Evolutionary conservation across 2,888 invertebrate species (phyloP).

Genomic region (Ariolimax columbianus): DNA sequence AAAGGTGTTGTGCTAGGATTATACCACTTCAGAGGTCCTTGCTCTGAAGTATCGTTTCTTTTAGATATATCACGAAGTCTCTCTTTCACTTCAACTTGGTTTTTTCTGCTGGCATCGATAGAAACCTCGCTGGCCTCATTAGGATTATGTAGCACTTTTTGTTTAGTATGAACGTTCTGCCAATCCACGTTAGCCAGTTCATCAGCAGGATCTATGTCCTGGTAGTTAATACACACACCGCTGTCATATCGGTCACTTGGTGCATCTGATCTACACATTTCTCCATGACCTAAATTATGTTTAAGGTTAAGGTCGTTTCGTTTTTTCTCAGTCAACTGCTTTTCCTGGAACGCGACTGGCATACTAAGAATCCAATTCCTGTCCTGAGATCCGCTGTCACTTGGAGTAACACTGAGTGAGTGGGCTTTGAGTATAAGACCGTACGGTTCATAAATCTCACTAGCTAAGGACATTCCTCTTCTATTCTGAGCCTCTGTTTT

Average conservation of each 20-base stretch:
- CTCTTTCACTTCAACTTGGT: too few relatives aligned
- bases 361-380: not conserved
- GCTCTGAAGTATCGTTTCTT: not conserved
- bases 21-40: conserved; percentile 8
- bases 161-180: not conserved
- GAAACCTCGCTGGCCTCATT: not conserved
- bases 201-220: not conserved
- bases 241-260: not conserved
- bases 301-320: not conserved
- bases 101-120: not conserved
- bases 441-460: conserved; percentile 21
- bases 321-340: not conserved
- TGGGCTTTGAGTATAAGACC: not conserved
- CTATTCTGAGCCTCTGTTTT: not conserved
- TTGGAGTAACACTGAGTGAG: not conserved
- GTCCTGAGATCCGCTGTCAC: not conserved
- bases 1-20: not conserved
- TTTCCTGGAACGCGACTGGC: not conserved
- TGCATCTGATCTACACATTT: not conserved
- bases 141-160: not conserved
- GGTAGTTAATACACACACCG: not conserved
- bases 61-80: not conserved
- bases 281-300: too few relatives aligned
- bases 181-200: not conserved
- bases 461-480: not conserved